These are phyloP conservation scores for Coccyzus lansbergi DNA, from an alignment of 2,797 vertebrate species.

Conservation along the genomic window DNA sequence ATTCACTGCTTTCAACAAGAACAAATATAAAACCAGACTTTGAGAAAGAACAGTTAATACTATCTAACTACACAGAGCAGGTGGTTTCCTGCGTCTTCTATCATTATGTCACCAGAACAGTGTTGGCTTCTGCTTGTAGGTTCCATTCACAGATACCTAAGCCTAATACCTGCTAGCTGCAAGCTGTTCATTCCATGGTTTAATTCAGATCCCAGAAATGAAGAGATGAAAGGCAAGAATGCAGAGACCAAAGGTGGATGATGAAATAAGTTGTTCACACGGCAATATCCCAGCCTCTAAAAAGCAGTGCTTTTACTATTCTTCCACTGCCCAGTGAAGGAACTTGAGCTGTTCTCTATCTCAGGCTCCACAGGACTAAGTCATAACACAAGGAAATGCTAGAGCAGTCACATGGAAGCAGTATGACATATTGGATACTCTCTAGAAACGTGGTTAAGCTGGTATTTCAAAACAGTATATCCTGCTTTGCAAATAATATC, in stretches of 20 bases:
- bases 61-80: background rate
- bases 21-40: background rate
- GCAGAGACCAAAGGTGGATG: background rate
- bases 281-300: background rate
- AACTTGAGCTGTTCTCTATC: background rate
- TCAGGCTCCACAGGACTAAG: background rate
- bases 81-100: background rate
- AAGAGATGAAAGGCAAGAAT: background rate
- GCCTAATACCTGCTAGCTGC: background rate
- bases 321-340: background rate
- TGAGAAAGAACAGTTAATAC: background rate
- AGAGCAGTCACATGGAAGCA: background rate
- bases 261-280: background rate
- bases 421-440: background rate
- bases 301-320: background rate
- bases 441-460: background rate
- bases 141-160: background rate
- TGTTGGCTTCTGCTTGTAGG: background rate
- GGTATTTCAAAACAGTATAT: background rate
- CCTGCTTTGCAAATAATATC: background rate
- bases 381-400: background rate
- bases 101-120: background rate
- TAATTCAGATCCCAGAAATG: background rate
- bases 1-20: background rate
- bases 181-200: background rate